A percentile compares a stretch with the other conserved stretches of the same genome.
phyloP scores from a whole-genome alignment of 1,140 invertebrate genomes.

The Sipha flava region DNA sequence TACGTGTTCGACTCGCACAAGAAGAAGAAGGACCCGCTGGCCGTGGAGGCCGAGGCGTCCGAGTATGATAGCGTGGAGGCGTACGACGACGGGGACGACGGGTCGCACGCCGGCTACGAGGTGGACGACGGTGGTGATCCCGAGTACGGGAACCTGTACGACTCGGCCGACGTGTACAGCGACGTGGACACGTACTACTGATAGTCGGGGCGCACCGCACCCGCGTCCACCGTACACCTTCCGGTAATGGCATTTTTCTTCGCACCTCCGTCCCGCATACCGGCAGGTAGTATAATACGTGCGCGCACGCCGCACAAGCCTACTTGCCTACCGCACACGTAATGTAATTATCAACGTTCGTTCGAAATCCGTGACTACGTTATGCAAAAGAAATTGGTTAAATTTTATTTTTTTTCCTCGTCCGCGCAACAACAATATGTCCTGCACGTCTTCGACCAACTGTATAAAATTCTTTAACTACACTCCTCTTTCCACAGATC shows the following conservation, averaged over 20 bases:
- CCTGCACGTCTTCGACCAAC: no score
- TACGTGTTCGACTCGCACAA: conserved; percentile 13
- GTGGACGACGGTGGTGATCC: conserved; percentile 27
- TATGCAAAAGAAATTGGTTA: background rate
- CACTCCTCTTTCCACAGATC: no score
- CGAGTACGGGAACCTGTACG: conserved; percentile 33
- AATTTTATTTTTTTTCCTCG: no score
- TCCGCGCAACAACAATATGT: no score
- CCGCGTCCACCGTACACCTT: background rate
- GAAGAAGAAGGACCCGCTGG: background rate
- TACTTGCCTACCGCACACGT: no score
- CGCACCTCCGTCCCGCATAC: background rate
- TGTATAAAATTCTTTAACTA: no score
- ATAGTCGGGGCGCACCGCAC: no score
- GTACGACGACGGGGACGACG: conserved; percentile 28
- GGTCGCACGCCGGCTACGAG: conserved; percentile 29
- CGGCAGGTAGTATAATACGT: background rate
- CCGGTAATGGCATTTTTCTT: background rate
- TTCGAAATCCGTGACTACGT: background rate
- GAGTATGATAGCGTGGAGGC: conserved; percentile 37
- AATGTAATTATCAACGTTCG: background rate
- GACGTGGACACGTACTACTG: conserved; percentile 3
- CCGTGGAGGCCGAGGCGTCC: conserved; percentile 30
- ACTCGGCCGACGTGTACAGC: conserved; percentile 31
- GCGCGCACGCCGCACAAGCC: no score